Conservation (phyloP, 2,113 vertebrate species). For the Grantiella picta region DNA sequence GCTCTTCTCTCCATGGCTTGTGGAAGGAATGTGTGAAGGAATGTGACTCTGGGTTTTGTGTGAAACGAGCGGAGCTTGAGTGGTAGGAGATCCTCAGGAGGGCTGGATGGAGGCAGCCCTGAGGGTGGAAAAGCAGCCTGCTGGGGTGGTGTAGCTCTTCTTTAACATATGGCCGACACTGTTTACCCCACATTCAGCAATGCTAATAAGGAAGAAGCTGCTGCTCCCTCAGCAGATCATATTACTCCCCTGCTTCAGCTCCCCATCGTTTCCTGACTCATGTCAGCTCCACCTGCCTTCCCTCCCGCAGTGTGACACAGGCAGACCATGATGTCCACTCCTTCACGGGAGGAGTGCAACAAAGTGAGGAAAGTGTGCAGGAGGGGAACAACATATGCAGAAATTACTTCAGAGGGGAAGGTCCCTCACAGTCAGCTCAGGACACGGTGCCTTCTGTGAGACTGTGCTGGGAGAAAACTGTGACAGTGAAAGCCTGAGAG, state of each 20-base stretch:
- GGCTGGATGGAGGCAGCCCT: rapidly evolving
- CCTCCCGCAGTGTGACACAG: not conserved
- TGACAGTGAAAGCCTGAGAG: not conserved
- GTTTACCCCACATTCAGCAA: not conserved
- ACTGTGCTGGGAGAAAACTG: not conserved
- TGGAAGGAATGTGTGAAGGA: not conserved
- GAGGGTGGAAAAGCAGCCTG: not conserved
- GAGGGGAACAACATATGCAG: not conserved
- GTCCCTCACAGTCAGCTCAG: not conserved
- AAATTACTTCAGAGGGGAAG: not conserved
- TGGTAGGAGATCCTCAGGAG: rapidly evolving
- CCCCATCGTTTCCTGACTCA: not conserved
- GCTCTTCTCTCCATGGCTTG: not conserved
- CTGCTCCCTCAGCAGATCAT: not conserved
- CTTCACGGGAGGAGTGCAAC: not conserved
- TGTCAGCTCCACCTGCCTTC: not conserved
- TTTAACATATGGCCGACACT: too few relatives aligned
- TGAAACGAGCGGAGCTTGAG: rapidly evolving
- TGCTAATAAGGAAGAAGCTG: not conserved
- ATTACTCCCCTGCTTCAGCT: not conserved
- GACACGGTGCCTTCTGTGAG: not conserved
- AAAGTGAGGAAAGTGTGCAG: not conserved
- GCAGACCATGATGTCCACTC: not conserved
- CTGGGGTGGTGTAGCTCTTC: not conserved
- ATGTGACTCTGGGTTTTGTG: rapidly evolving